Evolutionary conservation across 2,113 vertebrate species (phyloP).

Genomic region (Catharus minimus): DNA sequence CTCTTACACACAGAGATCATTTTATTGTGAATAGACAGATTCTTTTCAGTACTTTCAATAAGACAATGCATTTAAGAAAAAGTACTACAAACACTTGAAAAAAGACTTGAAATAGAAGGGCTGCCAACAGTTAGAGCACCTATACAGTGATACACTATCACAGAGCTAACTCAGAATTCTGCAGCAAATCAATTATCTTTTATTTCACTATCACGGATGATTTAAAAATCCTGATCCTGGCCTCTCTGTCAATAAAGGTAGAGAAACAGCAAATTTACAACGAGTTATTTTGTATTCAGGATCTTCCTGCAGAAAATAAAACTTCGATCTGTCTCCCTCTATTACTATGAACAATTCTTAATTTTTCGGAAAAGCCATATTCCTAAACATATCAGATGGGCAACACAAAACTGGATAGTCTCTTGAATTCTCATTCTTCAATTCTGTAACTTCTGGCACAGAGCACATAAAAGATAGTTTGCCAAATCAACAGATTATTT

Average conservation of each 20-base stretch:
- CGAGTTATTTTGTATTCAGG: neutral
- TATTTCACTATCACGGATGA: neutral
- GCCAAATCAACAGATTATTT: slow-evolving; percentile 25
- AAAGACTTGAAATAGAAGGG: neutral
- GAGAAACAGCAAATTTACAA: neutral
- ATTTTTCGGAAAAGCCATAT: neutral
- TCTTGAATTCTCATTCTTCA: neutral
- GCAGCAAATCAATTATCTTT: neutral
- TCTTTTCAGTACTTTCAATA: neutral
- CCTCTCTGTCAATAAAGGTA: neutral
- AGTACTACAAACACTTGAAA: neutral
- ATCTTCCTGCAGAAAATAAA: neutral
- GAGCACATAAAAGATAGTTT: neutral
- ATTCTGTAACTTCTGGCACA: neutral
- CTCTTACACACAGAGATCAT: neutral
- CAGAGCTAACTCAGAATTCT: neutral
- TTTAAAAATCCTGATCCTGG: neutral
- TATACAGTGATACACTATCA: neutral
- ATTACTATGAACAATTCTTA: neutral
- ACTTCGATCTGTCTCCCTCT: neutral
- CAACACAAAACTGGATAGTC: neutral
- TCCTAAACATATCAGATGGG: neutral
- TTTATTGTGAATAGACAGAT: neutral
- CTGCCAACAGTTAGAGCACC: neutral
- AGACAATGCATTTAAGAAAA: neutral